These are phyloP conservation scores for Polymixis flavicincta DNA, from an alignment of 2,888 invertebrate species.

Conservation along the genomic window DNA sequence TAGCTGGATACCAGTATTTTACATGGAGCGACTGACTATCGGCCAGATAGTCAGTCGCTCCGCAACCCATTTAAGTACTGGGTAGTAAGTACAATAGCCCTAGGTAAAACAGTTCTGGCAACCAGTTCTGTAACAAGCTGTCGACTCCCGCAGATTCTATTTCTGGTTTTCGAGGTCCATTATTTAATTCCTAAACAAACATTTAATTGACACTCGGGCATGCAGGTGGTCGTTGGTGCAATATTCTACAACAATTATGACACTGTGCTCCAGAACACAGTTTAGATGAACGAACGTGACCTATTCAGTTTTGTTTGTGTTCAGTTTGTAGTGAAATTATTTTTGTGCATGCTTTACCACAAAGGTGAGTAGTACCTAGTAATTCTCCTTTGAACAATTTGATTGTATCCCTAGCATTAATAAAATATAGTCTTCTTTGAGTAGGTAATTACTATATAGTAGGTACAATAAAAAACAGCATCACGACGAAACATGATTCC, in stretches of 20 bases:
- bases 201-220: background rate
- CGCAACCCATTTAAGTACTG: no score
- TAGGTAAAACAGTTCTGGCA: no score
- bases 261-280: background rate
- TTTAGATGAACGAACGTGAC: background rate
- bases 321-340: no score
- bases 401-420: background rate
- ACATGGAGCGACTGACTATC: no score
- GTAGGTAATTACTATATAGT: background rate
- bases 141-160: background rate
- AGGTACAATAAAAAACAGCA: background rate
- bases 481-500: constrained; percentile 14
- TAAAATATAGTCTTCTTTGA: background rate
- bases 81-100: no score
- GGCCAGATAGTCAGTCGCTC: no score
- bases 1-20: no score
- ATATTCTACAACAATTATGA: no score
- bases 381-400: background rate
- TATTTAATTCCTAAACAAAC: background rate
- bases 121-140: no score
- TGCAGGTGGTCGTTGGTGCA: background rate
- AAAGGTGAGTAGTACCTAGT: background rate
- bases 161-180: background rate
- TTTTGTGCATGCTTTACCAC: background rate
- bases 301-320: no score